Conservation (phyloP, 2,888 invertebrate species). For the Eucera pruinosa region DNA sequence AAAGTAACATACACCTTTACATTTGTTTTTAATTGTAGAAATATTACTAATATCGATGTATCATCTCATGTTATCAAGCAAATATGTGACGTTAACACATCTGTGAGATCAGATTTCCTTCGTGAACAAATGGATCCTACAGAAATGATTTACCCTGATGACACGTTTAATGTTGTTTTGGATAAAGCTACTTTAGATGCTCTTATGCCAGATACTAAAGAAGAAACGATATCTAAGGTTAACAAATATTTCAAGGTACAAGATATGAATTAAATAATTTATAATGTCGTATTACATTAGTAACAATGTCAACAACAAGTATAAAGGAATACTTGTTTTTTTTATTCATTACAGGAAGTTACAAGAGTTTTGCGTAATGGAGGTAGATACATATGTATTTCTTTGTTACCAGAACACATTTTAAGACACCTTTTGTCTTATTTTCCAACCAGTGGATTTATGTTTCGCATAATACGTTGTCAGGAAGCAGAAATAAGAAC, state of each 20-base stretch:
- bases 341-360: slow-evolving; percentile 85
- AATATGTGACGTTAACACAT: slow-evolving; percentile 91
- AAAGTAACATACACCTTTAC: slow-evolving; percentile 15
- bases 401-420: slow-evolving; percentile 93
- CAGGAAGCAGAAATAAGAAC: slow-evolving; percentile 91
- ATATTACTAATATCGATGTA: slow-evolving; percentile 96
- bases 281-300: too few relatives aligned
- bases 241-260: slow-evolving; percentile 90
- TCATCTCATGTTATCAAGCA: slow-evolving; percentile 95
- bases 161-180: slow-evolving; percentile 92
- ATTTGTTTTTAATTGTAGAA: slow-evolving; percentile 83
- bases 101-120: slow-evolving; percentile 89
- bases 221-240: slow-evolving; percentile 87
- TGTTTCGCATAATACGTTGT: slow-evolving; percentile 92
- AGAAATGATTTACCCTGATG: slow-evolving; percentile 90
- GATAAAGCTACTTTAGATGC: slow-evolving; percentile 99
- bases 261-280: too few relatives aligned
- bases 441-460: slow-evolving; percentile 91
- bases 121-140: slow-evolving; percentile 96
- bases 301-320: too few relatives aligned
- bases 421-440: slow-evolving; percentile 88
- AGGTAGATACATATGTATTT: slow-evolving; percentile 92
- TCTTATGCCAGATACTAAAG: slow-evolving; percentile 90
- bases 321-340: slow-evolving; percentile 5
- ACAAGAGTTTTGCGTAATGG: slow-evolving; percentile 88